Base-by-base conservation (phyloP, 2,888 invertebrate genomes). In the Acanthopleura granulata region DNA sequence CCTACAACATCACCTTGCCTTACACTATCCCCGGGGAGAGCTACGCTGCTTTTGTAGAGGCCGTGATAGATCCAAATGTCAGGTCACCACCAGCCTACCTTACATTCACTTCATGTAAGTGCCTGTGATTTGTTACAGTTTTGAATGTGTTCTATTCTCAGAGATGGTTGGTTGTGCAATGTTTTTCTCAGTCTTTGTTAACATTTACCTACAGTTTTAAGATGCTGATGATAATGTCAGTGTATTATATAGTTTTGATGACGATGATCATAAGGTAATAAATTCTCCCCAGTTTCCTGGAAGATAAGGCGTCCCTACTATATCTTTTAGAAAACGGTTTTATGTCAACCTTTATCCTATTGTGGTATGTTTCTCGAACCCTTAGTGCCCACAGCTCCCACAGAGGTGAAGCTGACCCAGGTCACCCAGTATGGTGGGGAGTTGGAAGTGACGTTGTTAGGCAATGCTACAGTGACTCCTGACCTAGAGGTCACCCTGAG, bases 331-430 rank as follows among this genome's bases (percentile, higher is more conserved):
- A 40, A 40, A 9, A 6, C 9, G 9, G 40, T 40, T 40, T 40
- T 9, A 6, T 40, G 40, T 40, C 40, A 40, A 40, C 4, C 40
- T 40, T 40, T 3, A 40, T 6, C 40, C 40, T 3, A 40, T 40
- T 40, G 3, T 40, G 40, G 40, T 40, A 40, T 40, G 40, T 57
- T 57, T 57, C 6, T 57, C 22, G 1, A 9, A 9, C 4, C 25
- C 25, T 27, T 25, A 66, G 66, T 66, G 25, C 29, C 66, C 6
- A 66, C 29, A 27, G 66, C 66, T 12, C 66, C 66, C 25, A 66
- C 66, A 22, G 66, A 22, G 66, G 66, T 66, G 18, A 66, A 66
- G 14, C 66, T 66, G 66, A 66, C 18, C 15, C 66, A 66, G 29
- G 25, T 66, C 15, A 27, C 66, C 29, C 66, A 27, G 25, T 66